A percentile compares a stretch with the other conserved stretches of the same genome.
These are phyloP conservation scores for Petrocephalus schoutedeni DNA, from an alignment of 2,797 vertebrate genomes.

Conservation along the genomic window DNA sequence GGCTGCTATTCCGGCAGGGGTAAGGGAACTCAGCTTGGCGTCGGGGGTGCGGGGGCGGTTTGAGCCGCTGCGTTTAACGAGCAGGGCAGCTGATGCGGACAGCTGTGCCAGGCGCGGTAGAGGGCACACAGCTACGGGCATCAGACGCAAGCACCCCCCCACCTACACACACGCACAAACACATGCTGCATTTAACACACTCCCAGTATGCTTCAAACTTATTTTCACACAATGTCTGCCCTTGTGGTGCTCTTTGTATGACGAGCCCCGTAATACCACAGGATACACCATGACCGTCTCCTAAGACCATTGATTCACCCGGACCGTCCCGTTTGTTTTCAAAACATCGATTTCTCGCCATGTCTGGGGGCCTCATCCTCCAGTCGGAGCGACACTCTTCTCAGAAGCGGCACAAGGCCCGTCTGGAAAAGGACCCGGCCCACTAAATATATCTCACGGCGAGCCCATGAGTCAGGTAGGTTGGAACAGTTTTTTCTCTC, in stretches of 20 bases:
- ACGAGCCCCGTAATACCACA: neutral
- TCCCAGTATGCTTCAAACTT: neutral
- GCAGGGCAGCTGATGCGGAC: slow-evolving; percentile 58
- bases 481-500: slow-evolving; percentile 43
- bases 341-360: slow-evolving; percentile 44
- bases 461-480: slow-evolving; percentile 56
- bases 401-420: slow-evolving; percentile 33
- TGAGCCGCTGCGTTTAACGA: slow-evolving; percentile 61
- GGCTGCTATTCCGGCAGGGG: slow-evolving; percentile 61
- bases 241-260: neutral
- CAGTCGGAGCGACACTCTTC: slow-evolving; percentile 43
- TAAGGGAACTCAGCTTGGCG: slow-evolving; percentile 55
- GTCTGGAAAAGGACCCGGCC: slow-evolving; percentile 50
- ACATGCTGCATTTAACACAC: neutral
- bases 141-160: neutral
- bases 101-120: slow-evolving; percentile 61
- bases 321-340: slow-evolving; percentile 30
- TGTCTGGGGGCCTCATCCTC: slow-evolving; percentile 30
- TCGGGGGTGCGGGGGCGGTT: slow-evolving; percentile 43
- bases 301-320: neutral
- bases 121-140: slow-evolving; percentile 27
- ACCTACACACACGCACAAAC: slow-evolving; percentile 15
- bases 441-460: slow-evolving; percentile 56
- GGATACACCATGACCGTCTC: neutral
- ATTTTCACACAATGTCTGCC: neutral